These are phyloP conservation scores for Anguilla anguilla DNA, from an alignment of 2,797 vertebrate species.

Conservation along the genomic window DNA sequence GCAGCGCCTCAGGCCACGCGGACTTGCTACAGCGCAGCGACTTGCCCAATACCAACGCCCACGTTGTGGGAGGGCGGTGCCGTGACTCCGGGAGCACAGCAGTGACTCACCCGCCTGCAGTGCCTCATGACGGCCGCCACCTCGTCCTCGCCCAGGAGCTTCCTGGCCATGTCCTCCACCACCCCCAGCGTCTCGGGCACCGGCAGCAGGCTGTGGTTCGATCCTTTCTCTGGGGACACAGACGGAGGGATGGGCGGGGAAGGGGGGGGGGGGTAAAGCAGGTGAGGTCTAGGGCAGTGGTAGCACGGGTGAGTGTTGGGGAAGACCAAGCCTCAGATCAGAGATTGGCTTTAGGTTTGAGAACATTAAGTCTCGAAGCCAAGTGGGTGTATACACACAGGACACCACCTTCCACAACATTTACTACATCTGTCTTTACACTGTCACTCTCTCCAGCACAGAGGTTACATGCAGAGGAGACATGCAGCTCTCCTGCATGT, in stretches of 20 bases:
- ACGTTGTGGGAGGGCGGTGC: neutral
- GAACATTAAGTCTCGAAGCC: neutral
- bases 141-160: constrained; percentile 87
- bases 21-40: neutral
- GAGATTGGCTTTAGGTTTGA: neutral
- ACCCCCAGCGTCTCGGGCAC: constrained; percentile 73
- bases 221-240: constrained; percentile 65
- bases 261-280: neutral
- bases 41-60: neutral
- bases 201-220: constrained; percentile 61
- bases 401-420: neutral
- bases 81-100: neutral
- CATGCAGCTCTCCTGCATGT: neutral
- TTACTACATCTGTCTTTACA: neutral
- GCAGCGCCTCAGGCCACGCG: neutral
- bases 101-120: constrained; percentile 81
- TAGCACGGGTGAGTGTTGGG: neutral
- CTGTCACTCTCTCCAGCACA: neutral
- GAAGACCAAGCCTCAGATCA: neutral
- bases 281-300: neutral
- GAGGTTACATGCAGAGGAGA: neutral
- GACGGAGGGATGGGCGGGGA: neutral
- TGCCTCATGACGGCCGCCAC: constrained; percentile 88
- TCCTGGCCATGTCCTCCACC: constrained; percentile 83
- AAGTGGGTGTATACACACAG: neutral